Evolutionary conservation across 2,888 invertebrate genomes (phyloP).

Genomic region (Seira sanloemensis): DNA sequence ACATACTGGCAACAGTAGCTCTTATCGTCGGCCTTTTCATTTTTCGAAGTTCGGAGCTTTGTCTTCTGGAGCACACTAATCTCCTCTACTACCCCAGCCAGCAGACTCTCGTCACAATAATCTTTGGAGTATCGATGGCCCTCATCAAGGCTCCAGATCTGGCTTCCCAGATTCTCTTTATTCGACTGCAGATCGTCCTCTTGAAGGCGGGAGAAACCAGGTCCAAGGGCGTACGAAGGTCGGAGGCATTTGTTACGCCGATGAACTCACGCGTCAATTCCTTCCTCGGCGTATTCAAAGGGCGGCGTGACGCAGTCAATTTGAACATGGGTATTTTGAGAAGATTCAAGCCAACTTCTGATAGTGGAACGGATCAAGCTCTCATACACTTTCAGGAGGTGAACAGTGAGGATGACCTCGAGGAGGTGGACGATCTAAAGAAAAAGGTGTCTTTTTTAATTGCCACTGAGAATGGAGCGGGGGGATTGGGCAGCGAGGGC

Average conservation of each 20-base stretch:
- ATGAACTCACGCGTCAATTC: slow-evolving; percentile 28
- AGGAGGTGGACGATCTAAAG: not conserved
- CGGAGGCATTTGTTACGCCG: slow-evolving; percentile 53
- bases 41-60: slow-evolving; percentile 21
- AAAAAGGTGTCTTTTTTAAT: not conserved
- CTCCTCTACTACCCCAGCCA: slow-evolving; percentile 7
- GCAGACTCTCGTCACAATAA: slow-evolving; percentile 25
- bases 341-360: not conserved
- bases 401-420: slow-evolving; percentile 34
- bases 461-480: not conserved
- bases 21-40: slow-evolving; percentile 22
- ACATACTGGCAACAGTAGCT: not conserved
- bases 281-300: not conserved
- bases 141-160: slow-evolving; percentile 30
- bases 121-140: not conserved
- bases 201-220: slow-evolving; percentile 37
- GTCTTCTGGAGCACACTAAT: slow-evolving; percentile 51
- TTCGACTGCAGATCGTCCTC: slow-evolving; percentile 23
- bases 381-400: slow-evolving; percentile 16
- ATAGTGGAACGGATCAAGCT: not conserved
- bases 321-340: slow-evolving; percentile 7
- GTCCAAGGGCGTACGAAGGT: slow-evolving; percentile 51
- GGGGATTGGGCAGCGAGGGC: slow-evolving; percentile 6
- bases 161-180: slow-evolving; percentile 16
- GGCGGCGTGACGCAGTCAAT: not conserved